Evolutionary conservation across 2,797 vertebrate genomes (phyloP), one percentile per base, ranked within the genome.

Genomic region (Mionectes olivaceus): DNA sequence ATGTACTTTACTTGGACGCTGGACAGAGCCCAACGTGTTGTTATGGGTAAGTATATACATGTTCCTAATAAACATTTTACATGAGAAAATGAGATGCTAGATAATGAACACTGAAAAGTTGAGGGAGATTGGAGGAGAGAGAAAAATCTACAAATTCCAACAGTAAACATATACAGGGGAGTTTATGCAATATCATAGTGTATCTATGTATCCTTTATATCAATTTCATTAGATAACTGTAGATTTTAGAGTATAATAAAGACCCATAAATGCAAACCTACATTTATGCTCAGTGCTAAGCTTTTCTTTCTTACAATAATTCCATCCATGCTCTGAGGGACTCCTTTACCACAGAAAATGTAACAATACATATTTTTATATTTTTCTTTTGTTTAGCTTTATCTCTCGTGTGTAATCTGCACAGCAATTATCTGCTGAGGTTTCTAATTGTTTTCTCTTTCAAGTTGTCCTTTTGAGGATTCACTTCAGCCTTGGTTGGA

Each of bases 361-460:
- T 94, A 78, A 73, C 49, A 52, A 28, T 64, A 19, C 27, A 8
- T 77, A 73, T 91, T 71, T 95, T 71, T 84, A 85, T 27, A 37
- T 37, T 37, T 37, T 50, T 65, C 19, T 46, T 77, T n/a, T 57
- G 83, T 77, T 89, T 94, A 2, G 39, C 85, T 94, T 94, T 70
- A 47, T 91, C 92, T 93, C 28, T 92, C 92, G 57, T 37, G 25
- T 43, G 50, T 78, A 93, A 81, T 81, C 53, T 92, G 30, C 47
- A 37, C 30, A 75, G 37, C 49, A 86, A 50, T 83, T 93, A 76
- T 56, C 69, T 79, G 69, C 61, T 93, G 57, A 67, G 56, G 73
- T 94, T 97, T 96, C 85, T 94, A 86, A 92, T 75, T 89, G 17
- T 60, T 83, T 89, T 87, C 16, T 80, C 33, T 89, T 90, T 80